Conservation (phyloP, 2,797 vertebrate genomes). For the Pseudopleuronectes americanus region DNA sequence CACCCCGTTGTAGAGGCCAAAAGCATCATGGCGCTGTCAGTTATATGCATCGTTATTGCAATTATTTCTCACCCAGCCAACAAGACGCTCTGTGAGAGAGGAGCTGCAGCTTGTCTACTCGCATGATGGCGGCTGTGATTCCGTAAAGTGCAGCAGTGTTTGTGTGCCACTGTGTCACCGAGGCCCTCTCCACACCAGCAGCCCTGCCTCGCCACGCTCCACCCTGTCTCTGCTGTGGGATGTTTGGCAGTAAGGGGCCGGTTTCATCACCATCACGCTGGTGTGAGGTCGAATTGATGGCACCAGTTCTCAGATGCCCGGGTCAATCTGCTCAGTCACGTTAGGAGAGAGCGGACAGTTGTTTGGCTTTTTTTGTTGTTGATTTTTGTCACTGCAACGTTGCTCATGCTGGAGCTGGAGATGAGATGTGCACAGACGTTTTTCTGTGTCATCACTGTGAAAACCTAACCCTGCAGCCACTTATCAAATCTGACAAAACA, state of each 20-base stretch:
- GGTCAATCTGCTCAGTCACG: slow-evolving; percentile 37
- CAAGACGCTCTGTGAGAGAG: not conserved
- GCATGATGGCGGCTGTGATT: slow-evolving; percentile 51
- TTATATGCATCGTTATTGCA: slow-evolving; percentile 45
- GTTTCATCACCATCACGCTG: slow-evolving; percentile 43
- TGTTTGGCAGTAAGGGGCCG: slow-evolving; percentile 28
- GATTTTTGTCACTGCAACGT: slow-evolving; percentile 27
- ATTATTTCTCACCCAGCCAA: slow-evolving; percentile 43
- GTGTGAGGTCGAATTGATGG: slow-evolving; percentile 35
- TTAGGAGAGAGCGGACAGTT: slow-evolving; percentile 12
- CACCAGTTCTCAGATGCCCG: slow-evolving; percentile 24
- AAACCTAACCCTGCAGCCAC: slow-evolving; percentile 54
- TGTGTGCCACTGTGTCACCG: slow-evolving; percentile 68
- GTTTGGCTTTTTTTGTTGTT: not conserved
- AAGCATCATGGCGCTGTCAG: slow-evolving; percentile 40
- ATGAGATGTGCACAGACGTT: slow-evolving; percentile 57
- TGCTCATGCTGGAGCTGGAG: slow-evolving; percentile 44
- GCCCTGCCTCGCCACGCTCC: slow-evolving; percentile 18
- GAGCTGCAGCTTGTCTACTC: slow-evolving; percentile 51
- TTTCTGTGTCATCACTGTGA: slow-evolving; percentile 69
- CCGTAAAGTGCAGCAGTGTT: slow-evolving; percentile 49
- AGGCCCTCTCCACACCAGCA: slow-evolving; percentile 8
- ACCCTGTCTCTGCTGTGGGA: slow-evolving; percentile 28
- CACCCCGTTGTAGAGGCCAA: slow-evolving; percentile 45
- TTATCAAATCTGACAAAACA: slow-evolving; percentile 57